phyloP scores from a whole-genome alignment of 2,888 invertebrate species.

The Eupithecia subfuscata region DNA sequence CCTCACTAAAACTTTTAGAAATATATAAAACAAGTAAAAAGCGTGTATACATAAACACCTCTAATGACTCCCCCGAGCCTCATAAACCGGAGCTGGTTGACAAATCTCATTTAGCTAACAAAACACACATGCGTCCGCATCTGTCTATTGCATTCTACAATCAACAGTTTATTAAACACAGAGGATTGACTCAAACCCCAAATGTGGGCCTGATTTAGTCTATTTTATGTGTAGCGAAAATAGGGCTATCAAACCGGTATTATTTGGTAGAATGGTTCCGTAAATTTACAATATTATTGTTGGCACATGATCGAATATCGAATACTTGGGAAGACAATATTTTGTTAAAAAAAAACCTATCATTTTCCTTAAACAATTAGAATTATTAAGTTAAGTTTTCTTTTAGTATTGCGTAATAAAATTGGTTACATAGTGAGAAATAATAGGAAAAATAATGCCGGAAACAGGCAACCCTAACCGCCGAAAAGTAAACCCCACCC shows the following conservation, averaged over 20 bases:
- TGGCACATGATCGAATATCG: no score
- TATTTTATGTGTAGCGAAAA: slow-evolving; percentile 59
- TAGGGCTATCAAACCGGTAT: slow-evolving; percentile 12
- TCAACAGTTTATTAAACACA: slow-evolving; percentile 63
- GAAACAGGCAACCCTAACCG: slow-evolving; percentile 31
- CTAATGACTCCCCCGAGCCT: slow-evolving; percentile 67
- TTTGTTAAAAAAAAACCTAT: no score
- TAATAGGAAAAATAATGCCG: background rate
- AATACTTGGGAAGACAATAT: no score
- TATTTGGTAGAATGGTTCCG: background rate
- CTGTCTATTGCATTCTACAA: slow-evolving; percentile 71
- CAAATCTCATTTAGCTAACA: slow-evolving; percentile 79
- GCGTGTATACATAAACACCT: slow-evolving; percentile 64
- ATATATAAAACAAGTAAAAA: slow-evolving; percentile 49
- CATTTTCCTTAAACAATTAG: no score
- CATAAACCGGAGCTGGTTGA: slow-evolving; percentile 78
- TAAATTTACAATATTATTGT: background rate
- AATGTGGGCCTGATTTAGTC: slow-evolving; percentile 60
- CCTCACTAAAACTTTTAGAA: slow-evolving; percentile 24
- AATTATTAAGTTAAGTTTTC: background rate
- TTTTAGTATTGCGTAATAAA: background rate
- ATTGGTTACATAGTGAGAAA: background rate
- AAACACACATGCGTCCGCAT: slow-evolving; percentile 80
- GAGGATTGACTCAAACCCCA: slow-evolving; percentile 59
- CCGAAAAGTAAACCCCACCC: slow-evolving; percentile 44